These are phyloP conservation scores for Ciconia boyciana DNA, from an alignment of 2,113 vertebrate species.

Conservation along the genomic window DNA sequence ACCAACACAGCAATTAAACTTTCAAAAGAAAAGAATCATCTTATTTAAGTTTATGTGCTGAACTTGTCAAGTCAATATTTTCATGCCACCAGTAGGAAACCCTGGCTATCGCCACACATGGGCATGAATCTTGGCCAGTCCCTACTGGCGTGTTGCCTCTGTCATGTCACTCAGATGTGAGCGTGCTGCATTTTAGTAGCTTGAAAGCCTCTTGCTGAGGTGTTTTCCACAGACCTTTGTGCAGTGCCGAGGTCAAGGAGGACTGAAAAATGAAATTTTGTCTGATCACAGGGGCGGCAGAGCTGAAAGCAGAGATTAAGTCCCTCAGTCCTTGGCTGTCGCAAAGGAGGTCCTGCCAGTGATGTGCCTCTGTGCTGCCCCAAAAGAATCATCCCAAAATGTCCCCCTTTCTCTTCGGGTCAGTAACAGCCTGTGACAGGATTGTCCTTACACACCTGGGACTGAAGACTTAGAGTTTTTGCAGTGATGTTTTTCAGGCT, in stretches of 20 bases:
- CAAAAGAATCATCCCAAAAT: not conserved
- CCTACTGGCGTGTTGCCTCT: fast-evolving
- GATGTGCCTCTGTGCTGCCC: not conserved
- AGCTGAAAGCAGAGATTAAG: not conserved
- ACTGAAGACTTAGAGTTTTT: not conserved
- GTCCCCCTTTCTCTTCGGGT: not conserved
- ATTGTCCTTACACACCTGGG: not conserved
- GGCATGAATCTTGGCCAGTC: too few relatives aligned
- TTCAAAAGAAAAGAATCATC: not conserved
- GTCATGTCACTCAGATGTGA: not conserved
- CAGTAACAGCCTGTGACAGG: not conserved
- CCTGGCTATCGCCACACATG: too few relatives aligned
- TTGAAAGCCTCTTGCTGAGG: not conserved
- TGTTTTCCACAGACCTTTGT: not conserved
- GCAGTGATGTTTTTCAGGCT: not conserved
- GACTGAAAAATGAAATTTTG: not conserved
- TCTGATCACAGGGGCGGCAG: fast-evolving
- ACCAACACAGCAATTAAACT: not conserved
- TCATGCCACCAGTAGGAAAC: not conserved
- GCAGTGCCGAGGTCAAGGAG: not conserved
- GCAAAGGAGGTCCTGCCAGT: fast-evolving
- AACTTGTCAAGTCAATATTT: not conserved
- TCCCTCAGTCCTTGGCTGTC: not conserved
- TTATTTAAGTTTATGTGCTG: not conserved
- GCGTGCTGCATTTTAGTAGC: not conserved